Evolutionary conservation across 1,140 invertebrate genomes (phyloP).

Genomic region (Onthophagus taurus): DNA sequence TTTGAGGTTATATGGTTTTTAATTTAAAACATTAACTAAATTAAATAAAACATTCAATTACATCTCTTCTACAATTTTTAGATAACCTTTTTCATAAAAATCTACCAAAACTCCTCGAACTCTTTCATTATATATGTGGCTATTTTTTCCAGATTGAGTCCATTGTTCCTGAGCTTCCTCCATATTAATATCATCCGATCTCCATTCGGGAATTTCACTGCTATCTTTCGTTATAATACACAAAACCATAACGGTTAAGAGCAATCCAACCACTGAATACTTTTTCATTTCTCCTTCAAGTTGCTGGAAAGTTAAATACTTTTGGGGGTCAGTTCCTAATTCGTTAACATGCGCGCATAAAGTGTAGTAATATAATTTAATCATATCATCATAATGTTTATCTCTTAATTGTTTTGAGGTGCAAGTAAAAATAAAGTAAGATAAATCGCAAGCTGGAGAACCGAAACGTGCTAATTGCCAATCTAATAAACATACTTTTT

Average conservation of each 20-base stretch:
- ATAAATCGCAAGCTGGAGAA: conserved; percentile 12
- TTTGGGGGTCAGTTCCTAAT: conserved; percentile 7
- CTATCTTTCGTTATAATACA: no score
- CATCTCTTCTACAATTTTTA: no score
- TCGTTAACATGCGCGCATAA: conserved; percentile 1
- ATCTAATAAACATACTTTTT: conserved; percentile 5
- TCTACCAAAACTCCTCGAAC: no score
- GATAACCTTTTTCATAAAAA: no score
- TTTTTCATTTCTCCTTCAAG: conserved; percentile 7
- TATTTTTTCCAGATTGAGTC: no score
- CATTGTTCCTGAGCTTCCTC: no score
- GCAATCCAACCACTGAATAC: conserved; percentile 3
- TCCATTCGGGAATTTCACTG: no score
- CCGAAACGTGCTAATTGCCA: conserved; percentile 6
- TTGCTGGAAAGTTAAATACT: not conserved
- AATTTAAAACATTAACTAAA: no score
- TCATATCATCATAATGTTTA: conserved; percentile 7
- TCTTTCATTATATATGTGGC: no score
- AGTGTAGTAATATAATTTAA: conserved; percentile 11
- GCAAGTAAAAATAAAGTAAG: conserved; percentile 11
- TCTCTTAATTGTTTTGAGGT: not conserved
- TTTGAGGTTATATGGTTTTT: no score
- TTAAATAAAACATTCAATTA: no score
- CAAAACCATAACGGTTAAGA: not conserved
- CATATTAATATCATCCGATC: no score